Evolutionary conservation across 2,888 invertebrate genomes (phyloP), one percentile per base, ranked within the genome.

Genomic region (Macrosoma leucophasiata): DNA sequence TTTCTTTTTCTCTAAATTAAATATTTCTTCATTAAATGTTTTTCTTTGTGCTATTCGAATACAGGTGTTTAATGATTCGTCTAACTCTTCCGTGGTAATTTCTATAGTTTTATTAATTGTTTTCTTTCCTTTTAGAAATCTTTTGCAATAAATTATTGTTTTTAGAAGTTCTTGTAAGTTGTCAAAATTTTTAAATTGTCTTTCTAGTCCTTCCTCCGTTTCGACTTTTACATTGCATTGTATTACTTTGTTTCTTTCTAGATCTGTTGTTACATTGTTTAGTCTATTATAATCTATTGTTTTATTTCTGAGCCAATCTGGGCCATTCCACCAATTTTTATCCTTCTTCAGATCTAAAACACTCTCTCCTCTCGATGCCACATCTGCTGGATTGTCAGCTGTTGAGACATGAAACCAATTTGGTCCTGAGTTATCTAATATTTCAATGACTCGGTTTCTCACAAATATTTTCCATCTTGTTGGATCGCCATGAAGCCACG

Each of bases 301-400:
- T 15, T 36, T 23, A n/a, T 35, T 24, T 22, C 8, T 15, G 9
- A 51, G 10, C 49, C 48, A 49, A 1, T 9, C 8, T 2, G 47
- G 47, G 3, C 48, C 48, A 0, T 33, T 27, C 41, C 44, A 46
- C 48, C 47, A 49, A 3, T 45, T 24, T 3, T 23, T 14, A 5
- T 25, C 26, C 1, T 39, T 9, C 11, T 41, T 32, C 25, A 47
- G 26, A 6, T 4, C n/a, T n/a, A n/a, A n/a, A 31, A 20, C 19
- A 32, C 29, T n/a, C n/a, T n/a, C n/a, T 10, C 44, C 41, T 33
- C 45, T 21, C 4, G 50, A 48, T 4, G 45, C 50, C 12, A 39
- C 13, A 21, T 50, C 48, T 1, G 50, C 48, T 6, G 48, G 46
- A 15, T 51, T 51, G 1, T 43, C 24, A 4, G 24, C 14, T 3